A percentile compares a stretch with the other conserved stretches of the same genome.
Evolutionary conservation across 2,113 vertebrate genomes (phyloP).

Genomic region (Nibea albiflora): DNA sequence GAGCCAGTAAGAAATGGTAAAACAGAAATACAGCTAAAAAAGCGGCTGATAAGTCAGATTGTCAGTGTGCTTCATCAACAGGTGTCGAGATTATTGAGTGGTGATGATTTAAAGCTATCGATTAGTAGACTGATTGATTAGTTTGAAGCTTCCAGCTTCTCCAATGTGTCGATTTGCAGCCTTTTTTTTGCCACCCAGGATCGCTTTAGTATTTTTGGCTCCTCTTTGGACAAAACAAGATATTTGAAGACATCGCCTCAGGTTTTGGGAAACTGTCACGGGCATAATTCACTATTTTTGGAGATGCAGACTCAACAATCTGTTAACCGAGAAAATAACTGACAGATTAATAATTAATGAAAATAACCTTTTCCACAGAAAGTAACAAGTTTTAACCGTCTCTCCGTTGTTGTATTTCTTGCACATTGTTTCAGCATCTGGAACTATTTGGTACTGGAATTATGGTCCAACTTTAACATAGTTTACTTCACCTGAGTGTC

Average conservation of each 20-base stretch:
- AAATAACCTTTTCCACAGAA: background rate
- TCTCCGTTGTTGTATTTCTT: no score
- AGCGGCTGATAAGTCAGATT: background rate
- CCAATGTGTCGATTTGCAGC: background rate
- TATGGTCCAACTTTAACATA: no score
- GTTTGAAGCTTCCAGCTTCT: background rate
- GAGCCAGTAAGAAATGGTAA: background rate
- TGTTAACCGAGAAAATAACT: background rate
- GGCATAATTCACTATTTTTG: background rate
- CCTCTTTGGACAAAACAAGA: background rate
- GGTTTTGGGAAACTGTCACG: background rate
- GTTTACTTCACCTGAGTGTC: no score
- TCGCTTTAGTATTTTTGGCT: background rate
- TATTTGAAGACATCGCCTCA: background rate
- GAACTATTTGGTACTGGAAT: no score
- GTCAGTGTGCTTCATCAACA: slow-evolving; percentile 5
- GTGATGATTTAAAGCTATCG: background rate
- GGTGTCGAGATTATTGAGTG: background rate
- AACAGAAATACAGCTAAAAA: background rate
- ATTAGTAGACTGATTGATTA: background rate
- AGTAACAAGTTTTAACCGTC: no score
- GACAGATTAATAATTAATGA: background rate
- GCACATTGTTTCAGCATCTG: no score
- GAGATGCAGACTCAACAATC: no score
- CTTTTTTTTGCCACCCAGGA: background rate